These are phyloP conservation scores for Sylvilagus bachmani DNA, from an alignment of 2,113 vertebrate species.

Conservation along the genomic window DNA sequence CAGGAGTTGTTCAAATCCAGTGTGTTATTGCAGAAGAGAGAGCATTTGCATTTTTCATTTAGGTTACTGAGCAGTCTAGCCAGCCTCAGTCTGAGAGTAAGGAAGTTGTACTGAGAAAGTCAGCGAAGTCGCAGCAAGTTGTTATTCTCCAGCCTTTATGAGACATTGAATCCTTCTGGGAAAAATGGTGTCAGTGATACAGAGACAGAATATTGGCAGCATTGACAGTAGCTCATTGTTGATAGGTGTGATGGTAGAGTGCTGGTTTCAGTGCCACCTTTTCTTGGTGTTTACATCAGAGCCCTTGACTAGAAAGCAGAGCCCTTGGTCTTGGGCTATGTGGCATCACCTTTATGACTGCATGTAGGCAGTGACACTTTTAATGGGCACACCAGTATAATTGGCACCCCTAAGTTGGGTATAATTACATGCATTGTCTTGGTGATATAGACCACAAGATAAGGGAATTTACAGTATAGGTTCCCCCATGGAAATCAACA, in stretches of 20 bases:
- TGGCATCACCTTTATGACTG: neutral
- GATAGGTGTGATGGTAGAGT: neutral
- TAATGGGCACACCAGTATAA: neutral
- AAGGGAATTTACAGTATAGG: no score
- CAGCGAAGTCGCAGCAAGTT: neutral
- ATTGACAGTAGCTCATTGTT: neutral
- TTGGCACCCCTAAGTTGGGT: neutral
- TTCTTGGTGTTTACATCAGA: neutral
- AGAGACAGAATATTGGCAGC: neutral
- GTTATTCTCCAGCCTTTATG: neutral
- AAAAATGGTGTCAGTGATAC: neutral
- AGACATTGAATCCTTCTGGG: neutral
- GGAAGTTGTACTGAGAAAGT: neutral
- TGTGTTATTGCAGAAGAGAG: neutral
- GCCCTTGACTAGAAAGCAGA: neutral
- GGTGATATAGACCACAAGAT: neutral
- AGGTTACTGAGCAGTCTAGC: neutral
- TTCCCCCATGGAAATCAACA: no score
- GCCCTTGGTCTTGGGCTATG: neutral
- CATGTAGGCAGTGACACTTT: neutral
- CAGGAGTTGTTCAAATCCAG: neutral
- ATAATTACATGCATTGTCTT: neutral
- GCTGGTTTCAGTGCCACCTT: neutral
- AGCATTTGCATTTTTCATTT: neutral
- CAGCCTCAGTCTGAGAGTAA: neutral